Evolutionary conservation across 37 sponge, comb jelly and placozoan species (phyloP).

Genomic region (Hexactinellida sp.): DNA sequence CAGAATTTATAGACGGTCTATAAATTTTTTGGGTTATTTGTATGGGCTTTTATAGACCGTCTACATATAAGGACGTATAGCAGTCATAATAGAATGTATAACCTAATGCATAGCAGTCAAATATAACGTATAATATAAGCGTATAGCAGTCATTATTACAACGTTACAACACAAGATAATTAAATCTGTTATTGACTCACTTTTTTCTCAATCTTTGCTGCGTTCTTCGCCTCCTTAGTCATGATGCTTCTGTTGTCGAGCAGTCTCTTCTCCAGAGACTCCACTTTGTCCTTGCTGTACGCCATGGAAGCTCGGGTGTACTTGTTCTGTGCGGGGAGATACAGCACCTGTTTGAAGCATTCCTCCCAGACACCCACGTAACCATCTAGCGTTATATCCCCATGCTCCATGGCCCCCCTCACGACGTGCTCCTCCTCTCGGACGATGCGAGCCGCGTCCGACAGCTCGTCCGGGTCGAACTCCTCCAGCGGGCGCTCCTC

Average conservation of each 20-base stretch:
- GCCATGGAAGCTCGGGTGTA: slow-evolving; percentile 78
- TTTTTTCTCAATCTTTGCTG: slow-evolving; percentile 91
- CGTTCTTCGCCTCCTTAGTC: slow-evolving; percentile 84
- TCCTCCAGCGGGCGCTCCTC: slow-evolving; percentile 27
- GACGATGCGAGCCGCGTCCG: slow-evolving; percentile 20
- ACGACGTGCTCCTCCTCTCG: slow-evolving; percentile 59
- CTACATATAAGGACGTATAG: too few species aligned
- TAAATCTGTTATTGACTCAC: too few species aligned
- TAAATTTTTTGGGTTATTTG: too few species aligned
- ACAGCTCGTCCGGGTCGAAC: slow-evolving; percentile 45
- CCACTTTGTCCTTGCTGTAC: slow-evolving; percentile 43
- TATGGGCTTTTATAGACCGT: too few species aligned
- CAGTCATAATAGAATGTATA: too few species aligned
- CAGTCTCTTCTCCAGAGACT: slow-evolving; percentile 35
- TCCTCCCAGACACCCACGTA: slow-evolving; percentile 89
- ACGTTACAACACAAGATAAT: not conserved
- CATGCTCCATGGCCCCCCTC: slow-evolving; percentile 78
- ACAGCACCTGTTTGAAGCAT: slow-evolving; percentile 89
- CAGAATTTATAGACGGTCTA: too few species aligned
- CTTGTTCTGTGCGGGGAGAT: slow-evolving; percentile 67
- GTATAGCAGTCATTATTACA: slow-evolving; percentile 18
- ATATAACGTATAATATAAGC: too few species aligned
- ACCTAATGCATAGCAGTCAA: too few species aligned
- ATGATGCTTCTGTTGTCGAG: slow-evolving; percentile 49
- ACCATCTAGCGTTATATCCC: slow-evolving; percentile 58